Percentiles rank a stretch among this genome's conserved stretches.
Conservation (phyloP, 1,140 invertebrate genomes). For the Arctopsyche grandis region DNA sequence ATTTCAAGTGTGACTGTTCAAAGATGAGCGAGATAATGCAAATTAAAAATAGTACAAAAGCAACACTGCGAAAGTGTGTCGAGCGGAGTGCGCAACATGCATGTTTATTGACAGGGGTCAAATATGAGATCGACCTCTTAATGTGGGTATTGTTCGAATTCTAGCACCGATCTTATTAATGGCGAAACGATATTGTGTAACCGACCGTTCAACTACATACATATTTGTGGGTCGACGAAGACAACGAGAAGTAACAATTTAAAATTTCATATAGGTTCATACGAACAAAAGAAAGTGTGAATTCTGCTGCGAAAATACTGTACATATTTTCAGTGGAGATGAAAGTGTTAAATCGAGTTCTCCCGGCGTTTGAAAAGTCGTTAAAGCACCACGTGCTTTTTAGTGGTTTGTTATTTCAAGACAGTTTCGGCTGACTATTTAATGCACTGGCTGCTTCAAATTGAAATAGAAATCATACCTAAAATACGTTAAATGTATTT, state of each 20-base stretch:
- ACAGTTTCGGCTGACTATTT: background rate
- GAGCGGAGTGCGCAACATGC: background rate
- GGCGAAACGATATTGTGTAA: background rate
- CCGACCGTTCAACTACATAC: background rate
- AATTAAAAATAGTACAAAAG: too few relatives aligned
- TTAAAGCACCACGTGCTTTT: background rate
- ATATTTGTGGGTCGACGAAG: too few relatives aligned
- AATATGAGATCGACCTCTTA: background rate
- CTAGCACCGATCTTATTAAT: background rate
- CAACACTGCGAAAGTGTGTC: background rate
- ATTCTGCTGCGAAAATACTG: too few relatives aligned
- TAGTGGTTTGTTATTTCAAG: conserved; percentile 7
- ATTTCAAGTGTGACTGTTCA: too few relatives aligned
- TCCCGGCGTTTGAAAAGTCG: background rate
- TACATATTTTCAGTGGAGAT: background rate
- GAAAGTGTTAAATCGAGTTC: background rate
- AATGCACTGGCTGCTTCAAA: background rate
- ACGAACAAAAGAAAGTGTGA: background rate
- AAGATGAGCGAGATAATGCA: too few relatives aligned
- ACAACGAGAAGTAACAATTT: background rate
- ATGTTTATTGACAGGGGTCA: background rate
- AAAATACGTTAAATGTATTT: too few relatives aligned
- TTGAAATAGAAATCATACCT: background rate
- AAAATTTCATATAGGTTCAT: background rate
- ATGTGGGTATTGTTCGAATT: background rate